phyloP scores from a whole-genome alignment of 2,888 invertebrate genomes.

The Heliconius ismenius region DNA sequence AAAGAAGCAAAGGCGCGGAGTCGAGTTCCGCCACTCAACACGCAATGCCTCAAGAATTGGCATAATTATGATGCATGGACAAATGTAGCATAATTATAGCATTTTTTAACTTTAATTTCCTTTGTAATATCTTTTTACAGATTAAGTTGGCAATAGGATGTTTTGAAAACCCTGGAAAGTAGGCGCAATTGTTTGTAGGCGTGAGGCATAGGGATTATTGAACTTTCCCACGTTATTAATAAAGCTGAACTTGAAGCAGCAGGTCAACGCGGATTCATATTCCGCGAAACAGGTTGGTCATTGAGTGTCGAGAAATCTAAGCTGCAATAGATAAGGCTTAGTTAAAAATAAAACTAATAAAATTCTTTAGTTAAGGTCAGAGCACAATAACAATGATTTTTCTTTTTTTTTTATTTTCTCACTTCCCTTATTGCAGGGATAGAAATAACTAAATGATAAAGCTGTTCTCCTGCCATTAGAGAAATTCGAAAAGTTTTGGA shows the following conservation, averaged over 20 bases:
- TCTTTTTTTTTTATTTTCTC: neutral
- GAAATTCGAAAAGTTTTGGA: too few relatives aligned
- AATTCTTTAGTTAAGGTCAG: constrained; percentile 3
- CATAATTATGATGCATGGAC: too few relatives aligned
- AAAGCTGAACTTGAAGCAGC: constrained; percentile 55
- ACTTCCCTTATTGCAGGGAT: neutral
- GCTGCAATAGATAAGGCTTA: constrained; percentile 11
- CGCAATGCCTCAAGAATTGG: too few relatives aligned
- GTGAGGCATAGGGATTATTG: constrained; percentile 50
- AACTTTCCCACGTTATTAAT: constrained; percentile 52
- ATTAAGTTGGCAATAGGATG: neutral
- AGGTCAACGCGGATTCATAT: constrained; percentile 53
- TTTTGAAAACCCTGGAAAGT: constrained; percentile 51
- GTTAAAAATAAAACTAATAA: constrained; percentile 19
- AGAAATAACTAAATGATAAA: neutral
- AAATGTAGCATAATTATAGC: too few relatives aligned
- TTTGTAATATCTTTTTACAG: neutral
- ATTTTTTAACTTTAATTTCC: too few relatives aligned
- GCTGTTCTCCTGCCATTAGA: neutral
- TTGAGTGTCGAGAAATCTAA: constrained; percentile 66
- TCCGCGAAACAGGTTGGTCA: constrained; percentile 60
- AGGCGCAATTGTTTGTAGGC: constrained; percentile 75
- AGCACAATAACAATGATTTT: neutral
- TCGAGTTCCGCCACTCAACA: too few relatives aligned
- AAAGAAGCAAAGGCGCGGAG: too few relatives aligned